Evolutionary conservation across 2,797 vertebrate species (phyloP), one percentile per base, ranked within the genome.

Genomic region (Propithecus perrieri): DNA sequence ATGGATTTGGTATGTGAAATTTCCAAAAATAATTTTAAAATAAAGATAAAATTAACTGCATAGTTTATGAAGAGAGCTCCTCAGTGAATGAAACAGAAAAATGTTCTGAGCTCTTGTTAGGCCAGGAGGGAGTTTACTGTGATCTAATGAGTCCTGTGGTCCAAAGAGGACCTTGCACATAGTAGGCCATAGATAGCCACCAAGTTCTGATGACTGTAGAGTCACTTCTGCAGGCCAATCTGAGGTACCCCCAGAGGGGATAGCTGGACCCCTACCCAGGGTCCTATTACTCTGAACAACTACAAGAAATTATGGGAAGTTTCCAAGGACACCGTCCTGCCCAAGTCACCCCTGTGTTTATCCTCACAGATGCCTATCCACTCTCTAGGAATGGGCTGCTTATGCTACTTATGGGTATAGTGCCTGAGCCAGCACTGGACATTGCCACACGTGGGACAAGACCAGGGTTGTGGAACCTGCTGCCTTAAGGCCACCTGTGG

Each of bases 11-110:
- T 5, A 28, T 89, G 50, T 28, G 26, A 85, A 89, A 67, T 78
- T 93, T 18, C 43, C 2, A 3, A 89, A 63, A 38, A 35, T 53
- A 43, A 75, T 85, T 88, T 83, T 3, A 84, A 91, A 95, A 74
- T 79, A 65, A 92, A 88, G 43, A n/a, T 12, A 43, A 3, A 48
- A 38, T 72, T 67, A 35, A 30, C n/a, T 11, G 63, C 18, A 55
- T 55, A 38, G 30, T 50, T 80, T 53, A 18, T 46, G 43, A 89
- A 67, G 94, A 38, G 8, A n/a, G 48, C 48, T 72, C 69, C 85
- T 8, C n/a, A 38, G 38, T 55, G n/a, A 65, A 63, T 57, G 61
- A 94, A 83, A 63, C 71, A 33, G n/a, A 55, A 55, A 94, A 72
- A 38, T 20, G 22, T 69, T 84, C 65, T 20, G 22, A 38, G 76